Conservation (phyloP, 1,140 invertebrate genomes). For the Polypedilum pembai region DNA sequence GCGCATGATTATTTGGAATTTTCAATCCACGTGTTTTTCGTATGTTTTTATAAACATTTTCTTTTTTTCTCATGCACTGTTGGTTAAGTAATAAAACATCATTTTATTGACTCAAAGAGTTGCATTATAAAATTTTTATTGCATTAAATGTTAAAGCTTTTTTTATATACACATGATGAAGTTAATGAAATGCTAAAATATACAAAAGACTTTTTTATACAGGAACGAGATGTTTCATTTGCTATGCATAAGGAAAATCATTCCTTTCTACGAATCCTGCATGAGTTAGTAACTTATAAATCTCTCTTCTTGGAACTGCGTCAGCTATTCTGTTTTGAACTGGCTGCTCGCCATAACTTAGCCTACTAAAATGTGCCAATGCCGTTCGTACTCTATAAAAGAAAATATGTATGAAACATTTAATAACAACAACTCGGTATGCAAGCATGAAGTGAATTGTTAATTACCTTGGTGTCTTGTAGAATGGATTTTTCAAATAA, state of each 20-base stretch:
- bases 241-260: slow-evolving; percentile 31
- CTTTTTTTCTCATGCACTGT: too few relatives aligned
- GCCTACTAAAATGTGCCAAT: slow-evolving; percentile 48
- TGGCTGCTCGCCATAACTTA: slow-evolving; percentile 50
- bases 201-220: too few relatives aligned
- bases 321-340: slow-evolving; percentile 50
- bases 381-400: slow-evolving; percentile 37
- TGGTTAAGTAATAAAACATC: too few relatives aligned
- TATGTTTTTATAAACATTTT: too few relatives aligned
- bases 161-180: too few relatives aligned
- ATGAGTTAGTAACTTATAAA: slow-evolving; percentile 53
- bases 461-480: slow-evolving; percentile 40
- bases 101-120: too few relatives aligned
- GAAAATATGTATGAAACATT: not conserved
- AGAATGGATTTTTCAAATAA: slow-evolving; percentile 44
- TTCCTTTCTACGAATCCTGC: slow-evolving; percentile 49
- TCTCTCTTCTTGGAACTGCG: slow-evolving; percentile 49
- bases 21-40: too few relatives aligned
- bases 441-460: not conserved
- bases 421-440: not conserved
- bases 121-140: too few relatives aligned
- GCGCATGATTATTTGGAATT: not conserved
- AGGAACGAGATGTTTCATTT: too few relatives aligned
- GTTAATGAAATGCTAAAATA: too few relatives aligned
- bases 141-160: too few relatives aligned